phyloP scores from a whole-genome alignment of 2,888 invertebrate species.

The Stenodema calcarata region DNA sequence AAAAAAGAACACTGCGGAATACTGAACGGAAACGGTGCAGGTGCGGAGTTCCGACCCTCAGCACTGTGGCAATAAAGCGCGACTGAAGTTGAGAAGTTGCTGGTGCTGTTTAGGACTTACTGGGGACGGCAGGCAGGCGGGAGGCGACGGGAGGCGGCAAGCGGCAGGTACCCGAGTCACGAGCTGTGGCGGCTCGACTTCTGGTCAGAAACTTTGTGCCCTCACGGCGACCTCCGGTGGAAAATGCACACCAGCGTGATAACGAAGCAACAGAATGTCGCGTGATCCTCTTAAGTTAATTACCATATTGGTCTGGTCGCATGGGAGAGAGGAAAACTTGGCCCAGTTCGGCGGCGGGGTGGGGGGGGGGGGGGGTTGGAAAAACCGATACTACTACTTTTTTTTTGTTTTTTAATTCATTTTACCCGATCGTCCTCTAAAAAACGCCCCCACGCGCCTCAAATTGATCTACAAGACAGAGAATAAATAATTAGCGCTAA shows the following conservation, averaged over 20 bases:
- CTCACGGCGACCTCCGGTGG: background rate
- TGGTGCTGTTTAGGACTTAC: background rate
- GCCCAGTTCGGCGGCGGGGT: too few species aligned
- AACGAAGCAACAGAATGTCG: conserved; percentile 27
- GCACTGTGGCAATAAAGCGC: background rate
- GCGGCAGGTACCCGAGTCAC: background rate
- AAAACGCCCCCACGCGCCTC: background rate
- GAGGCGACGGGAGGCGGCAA: too few species aligned
- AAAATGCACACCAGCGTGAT: background rate
- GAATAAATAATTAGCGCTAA: background rate
- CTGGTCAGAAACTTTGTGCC: background rate
- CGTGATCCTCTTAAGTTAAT: conserved; percentile 15
- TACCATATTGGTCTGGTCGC: conserved; percentile 21
- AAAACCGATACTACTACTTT: background rate
- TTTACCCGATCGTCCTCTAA: too few species aligned
- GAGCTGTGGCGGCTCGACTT: background rate
- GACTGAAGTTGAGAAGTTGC: background rate
- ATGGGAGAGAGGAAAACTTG: background rate
- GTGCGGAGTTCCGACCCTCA: background rate
- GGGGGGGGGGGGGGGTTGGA: background rate
- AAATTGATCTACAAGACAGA: background rate
- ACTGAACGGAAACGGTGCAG: background rate
- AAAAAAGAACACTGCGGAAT: background rate
- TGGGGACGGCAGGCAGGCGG: background rate
- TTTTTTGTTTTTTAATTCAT: background rate